Percentiles rank a stretch among this genome's conserved stretches.
phyloP scores from a whole-genome alignment of 1,140 invertebrate species.

The Polypedilum vanderplanki region DNA sequence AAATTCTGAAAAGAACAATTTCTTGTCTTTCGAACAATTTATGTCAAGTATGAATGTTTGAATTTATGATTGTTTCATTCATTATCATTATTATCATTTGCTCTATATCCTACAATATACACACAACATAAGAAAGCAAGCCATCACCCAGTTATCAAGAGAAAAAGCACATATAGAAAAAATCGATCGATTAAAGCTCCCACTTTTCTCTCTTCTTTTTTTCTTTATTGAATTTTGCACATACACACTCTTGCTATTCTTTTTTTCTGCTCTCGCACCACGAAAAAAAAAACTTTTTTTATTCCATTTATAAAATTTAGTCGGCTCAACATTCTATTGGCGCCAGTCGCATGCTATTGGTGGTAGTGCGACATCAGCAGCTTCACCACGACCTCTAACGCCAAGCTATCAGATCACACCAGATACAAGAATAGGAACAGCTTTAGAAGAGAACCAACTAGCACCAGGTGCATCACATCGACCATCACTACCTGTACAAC shows the following conservation, averaged over 20 bases:
- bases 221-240: too few relatives aligned
- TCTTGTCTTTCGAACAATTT: slow-evolving; percentile 5
- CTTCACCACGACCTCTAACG: slow-evolving; percentile 37
- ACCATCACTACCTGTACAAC: slow-evolving; percentile 45
- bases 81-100: too few relatives aligned
- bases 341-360: slow-evolving; percentile 56
- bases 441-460: slow-evolving; percentile 37
- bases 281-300: too few relatives aligned
- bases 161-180: too few relatives aligned
- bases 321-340: slow-evolving; percentile 43
- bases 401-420: slow-evolving; percentile 30
- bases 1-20: neutral
- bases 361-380: slow-evolving; percentile 47
- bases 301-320: neutral
- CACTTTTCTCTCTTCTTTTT: too few relatives aligned
- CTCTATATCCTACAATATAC: too few relatives aligned
- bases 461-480: slow-evolving; percentile 43
- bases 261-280: too few relatives aligned
- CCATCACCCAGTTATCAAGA: too few relatives aligned
- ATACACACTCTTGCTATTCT: too few relatives aligned
- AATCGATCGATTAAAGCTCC: too few relatives aligned
- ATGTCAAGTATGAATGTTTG: neutral
- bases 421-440: slow-evolving; percentile 38
- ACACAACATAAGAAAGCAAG: too few relatives aligned
- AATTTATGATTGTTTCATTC: neutral